phyloP scores from a whole-genome alignment of 2,888 invertebrate genomes.

The Philereme transversata region DNA sequence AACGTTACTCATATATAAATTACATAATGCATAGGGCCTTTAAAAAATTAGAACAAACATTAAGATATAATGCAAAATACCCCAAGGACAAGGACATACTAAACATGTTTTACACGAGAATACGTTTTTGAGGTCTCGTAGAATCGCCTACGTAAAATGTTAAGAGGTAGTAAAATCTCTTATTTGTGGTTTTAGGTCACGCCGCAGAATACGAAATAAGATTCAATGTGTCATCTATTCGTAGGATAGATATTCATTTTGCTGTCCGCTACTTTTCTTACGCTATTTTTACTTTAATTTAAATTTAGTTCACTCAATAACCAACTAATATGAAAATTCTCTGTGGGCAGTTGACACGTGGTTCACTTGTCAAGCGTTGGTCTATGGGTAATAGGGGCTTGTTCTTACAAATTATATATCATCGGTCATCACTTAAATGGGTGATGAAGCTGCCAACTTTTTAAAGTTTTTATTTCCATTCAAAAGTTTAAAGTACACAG shows the following conservation, averaged over 20 bases:
- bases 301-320: too few relatives aligned
- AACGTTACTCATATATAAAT: slow-evolving; percentile 12
- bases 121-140: slow-evolving; percentile 36
- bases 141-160: slow-evolving; percentile 35
- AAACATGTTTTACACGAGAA: slow-evolving; percentile 28
- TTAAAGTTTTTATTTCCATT: too few relatives aligned
- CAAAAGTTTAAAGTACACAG: too few relatives aligned
- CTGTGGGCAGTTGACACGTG: too few relatives aligned
- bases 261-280: too few relatives aligned
- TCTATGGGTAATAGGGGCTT: too few relatives aligned
- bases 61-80: slow-evolving; percentile 45
- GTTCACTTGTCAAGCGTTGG: too few relatives aligned
- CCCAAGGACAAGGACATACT: slow-evolving; percentile 39
- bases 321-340: too few relatives aligned
- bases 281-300: too few relatives aligned
- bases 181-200: slow-evolving; percentile 19
- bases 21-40: slow-evolving; percentile 22
- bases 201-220: slow-evolving; percentile 11
- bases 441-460: too few relatives aligned
- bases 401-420: too few relatives aligned
- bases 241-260: background rate
- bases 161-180: slow-evolving; percentile 29
- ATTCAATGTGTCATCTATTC: background rate
- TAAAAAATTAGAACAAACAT: slow-evolving; percentile 45
- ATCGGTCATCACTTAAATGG: too few relatives aligned